Evolutionary conservation across 2,113 vertebrate genomes (phyloP).

Genomic region (Bubo bubo): DNA sequence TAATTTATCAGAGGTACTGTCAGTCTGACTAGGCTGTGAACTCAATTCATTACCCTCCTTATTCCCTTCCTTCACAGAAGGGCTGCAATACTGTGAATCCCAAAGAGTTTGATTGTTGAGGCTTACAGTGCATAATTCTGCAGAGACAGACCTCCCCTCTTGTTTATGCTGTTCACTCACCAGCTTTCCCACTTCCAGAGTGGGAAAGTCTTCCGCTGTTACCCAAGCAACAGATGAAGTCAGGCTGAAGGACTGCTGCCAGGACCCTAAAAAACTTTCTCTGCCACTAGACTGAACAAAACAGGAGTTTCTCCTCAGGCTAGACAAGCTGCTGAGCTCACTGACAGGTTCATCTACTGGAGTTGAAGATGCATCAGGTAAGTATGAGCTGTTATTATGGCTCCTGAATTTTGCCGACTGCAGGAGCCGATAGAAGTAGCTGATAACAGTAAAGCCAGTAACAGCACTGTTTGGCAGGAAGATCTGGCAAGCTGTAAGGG

Average conservation of each 20-base stretch:
- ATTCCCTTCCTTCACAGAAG: background rate
- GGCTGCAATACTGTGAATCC: background rate
- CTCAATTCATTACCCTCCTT: background rate
- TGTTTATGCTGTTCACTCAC: constrained; percentile 31
- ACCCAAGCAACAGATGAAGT: constrained; percentile 67
- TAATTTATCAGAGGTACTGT: background rate
- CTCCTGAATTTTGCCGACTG: background rate
- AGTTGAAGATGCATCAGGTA: background rate
- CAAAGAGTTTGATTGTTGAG: background rate
- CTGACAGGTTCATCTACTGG: constrained; percentile 24
- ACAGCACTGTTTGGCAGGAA: constrained; percentile 68
- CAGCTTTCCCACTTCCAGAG: constrained; percentile 14
- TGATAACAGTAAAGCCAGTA: constrained; percentile 77
- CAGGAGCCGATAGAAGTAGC: constrained; percentile 70
- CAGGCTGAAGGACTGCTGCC: constrained; percentile 76
- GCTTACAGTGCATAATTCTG: background rate
- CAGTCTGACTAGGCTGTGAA: background rate
- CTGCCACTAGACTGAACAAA: constrained; percentile 14
- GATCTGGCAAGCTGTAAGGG: constrained; percentile 78
- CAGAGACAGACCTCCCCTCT: background rate
- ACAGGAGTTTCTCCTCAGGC: constrained; percentile 44
- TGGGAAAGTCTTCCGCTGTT: constrained; percentile 48
- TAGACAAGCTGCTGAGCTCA: constrained; percentile 57
- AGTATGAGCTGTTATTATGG: background rate
- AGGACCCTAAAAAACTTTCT: constrained; percentile 48